phyloP scores from a whole-genome alignment of 2,113 vertebrate genomes.

The Crotophaga sulcirostris region DNA sequence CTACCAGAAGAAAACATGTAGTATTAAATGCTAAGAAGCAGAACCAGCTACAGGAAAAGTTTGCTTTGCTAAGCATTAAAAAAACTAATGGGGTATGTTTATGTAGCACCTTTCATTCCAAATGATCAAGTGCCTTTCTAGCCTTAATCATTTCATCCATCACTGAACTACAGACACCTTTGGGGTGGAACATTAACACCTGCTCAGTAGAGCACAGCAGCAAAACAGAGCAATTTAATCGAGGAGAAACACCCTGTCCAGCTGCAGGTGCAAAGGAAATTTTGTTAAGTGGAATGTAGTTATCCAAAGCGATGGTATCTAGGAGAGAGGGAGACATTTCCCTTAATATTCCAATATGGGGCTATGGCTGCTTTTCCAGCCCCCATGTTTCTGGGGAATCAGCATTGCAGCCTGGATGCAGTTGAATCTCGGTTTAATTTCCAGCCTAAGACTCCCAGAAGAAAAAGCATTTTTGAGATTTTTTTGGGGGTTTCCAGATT shows the following conservation, averaged over 20 bases:
- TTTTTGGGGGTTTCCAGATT: not conserved
- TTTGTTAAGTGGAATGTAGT: constrained; percentile 47
- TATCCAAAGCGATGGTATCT: not conserved
- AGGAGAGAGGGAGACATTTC: not conserved
- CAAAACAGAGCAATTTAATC: constrained; percentile 49
- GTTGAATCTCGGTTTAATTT: not conserved
- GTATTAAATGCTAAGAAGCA: not conserved
- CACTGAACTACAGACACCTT: constrained; percentile 54
- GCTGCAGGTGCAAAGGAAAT: constrained; percentile 18
- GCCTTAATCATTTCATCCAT: constrained; percentile 59
- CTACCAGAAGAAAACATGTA: not conserved
- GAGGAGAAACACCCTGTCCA: constrained; percentile 30
- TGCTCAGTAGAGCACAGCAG: constrained; percentile 41
- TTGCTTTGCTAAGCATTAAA: constrained; percentile 54
- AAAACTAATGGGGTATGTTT: constrained; percentile 53
- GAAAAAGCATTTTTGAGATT: not conserved
- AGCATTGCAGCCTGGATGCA: not conserved
- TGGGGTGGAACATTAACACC: constrained; percentile 60
- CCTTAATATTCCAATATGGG: not conserved
- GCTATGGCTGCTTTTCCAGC: not conserved
- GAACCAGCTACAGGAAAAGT: constrained; percentile 22
- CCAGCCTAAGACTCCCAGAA: not conserved
- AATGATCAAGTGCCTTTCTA: constrained; percentile 33
- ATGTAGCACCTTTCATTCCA: constrained; percentile 45
- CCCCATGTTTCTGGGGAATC: not conserved